Evolutionary conservation across 2,888 invertebrate species (phyloP), one percentile per base, ranked within the genome.

Genomic region (Drosophila siamana): DNA sequence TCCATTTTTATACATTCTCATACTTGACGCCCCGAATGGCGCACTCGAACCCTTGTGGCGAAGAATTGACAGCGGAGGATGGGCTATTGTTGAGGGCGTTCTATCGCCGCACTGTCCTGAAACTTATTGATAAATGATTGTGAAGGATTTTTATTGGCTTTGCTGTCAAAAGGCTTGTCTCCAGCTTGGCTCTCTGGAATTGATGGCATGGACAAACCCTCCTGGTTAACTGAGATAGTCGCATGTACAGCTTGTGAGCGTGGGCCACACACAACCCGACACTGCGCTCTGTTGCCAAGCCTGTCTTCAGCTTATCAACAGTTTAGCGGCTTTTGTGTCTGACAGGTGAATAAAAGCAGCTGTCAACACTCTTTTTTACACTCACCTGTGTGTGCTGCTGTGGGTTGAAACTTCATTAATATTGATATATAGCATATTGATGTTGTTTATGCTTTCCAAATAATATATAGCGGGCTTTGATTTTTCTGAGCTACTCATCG

Each of bases 271-370:
- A 57, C 60, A 54, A 48, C 41, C 54, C 43, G 74, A 74, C 65
- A 65, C 33, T n/a, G 33, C 4, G 11, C n/a, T 62, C 59, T 57
- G 70, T 55, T 73, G 57, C 51, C 43, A 46, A 33, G 28, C 43
- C 52, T 44, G 62, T 72, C 59, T 74, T 70, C 57, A 61, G 73
- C 74, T 80, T 86, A 84, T 89, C 85, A 86, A 84, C 76, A 80
- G 86, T 84, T 90, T 85, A 88, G 83, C 84, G 79, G 80, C 88
- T 86, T 74, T 86, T 84, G 83, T 66, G 78, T 60, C 73, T 86
- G 90, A 88, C 89, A 90, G 89, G 86, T 89, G 86, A 81, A 89
- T 87, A 84, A 87, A 88, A 81, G 80, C 78, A 88, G 78, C 82
- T 90, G 89, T 90, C 90, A 89, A 79, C 79, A 78, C 80, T 76